A percentile compares a stretch with the other conserved stretches of the same genome.
These are phyloP conservation scores for Pyrrhia umbra DNA, from an alignment of 2,888 invertebrate species.

Conservation along the genomic window DNA sequence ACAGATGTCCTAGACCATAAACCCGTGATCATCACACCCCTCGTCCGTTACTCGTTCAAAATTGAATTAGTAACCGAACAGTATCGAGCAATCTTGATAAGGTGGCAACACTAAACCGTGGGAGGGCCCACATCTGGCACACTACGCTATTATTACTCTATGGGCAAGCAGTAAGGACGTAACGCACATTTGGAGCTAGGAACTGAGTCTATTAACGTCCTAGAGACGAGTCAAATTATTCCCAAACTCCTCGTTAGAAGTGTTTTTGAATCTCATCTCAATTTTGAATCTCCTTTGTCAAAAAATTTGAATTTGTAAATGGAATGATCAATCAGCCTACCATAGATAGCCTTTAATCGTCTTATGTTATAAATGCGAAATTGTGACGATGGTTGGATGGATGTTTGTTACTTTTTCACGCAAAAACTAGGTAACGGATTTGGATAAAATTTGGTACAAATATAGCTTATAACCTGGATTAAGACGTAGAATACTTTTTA, in stretches of 20 bases:
- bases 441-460: too few species aligned
- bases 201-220: slow-evolving; percentile 41
- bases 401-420: too few species aligned
- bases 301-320: too few species aligned
- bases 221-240: slow-evolving; percentile 21
- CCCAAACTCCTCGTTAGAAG: slow-evolving; percentile 1
- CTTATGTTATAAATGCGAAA: too few species aligned
- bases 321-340: too few species aligned
- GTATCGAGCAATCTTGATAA: slow-evolving; percentile 57
- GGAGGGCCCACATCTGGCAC: slow-evolving; percentile 72
- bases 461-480: too few species aligned
- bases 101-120: slow-evolving; percentile 66
- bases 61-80: slow-evolving; percentile 39
- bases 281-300: too few species aligned
- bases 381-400: too few species aligned
- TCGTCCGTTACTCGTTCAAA: slow-evolving; percentile 51
- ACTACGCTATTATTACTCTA: slow-evolving; percentile 61
- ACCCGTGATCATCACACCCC: slow-evolving; percentile 39
- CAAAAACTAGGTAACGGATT: too few species aligned
- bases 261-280: neutral
- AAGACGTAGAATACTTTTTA: too few species aligned
- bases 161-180: slow-evolving; percentile 46
- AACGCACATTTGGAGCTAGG: slow-evolving; percentile 54
- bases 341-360: too few species aligned
- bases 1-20: slow-evolving; percentile 7